Base-by-base conservation (phyloP, 92 coral and sea anemone species). In the Epizoanthus scotinus region DNA sequence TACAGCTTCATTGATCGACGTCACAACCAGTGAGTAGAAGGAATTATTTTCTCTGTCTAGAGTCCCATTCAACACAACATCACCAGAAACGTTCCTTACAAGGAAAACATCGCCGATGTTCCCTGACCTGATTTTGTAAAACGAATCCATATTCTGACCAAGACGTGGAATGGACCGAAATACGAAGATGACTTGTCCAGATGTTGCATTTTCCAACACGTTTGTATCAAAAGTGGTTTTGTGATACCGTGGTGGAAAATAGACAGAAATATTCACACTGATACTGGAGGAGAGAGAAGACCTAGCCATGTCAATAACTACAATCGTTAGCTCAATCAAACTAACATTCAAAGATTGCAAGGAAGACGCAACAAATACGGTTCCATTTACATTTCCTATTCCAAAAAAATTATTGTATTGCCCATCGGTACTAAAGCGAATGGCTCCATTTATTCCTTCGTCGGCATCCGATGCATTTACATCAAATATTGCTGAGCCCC, bases 401-500 rank as follows among this genome's bases (percentile, higher is more conserved):
- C 78, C 78, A 52, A 71, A 71, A 5, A 71, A 50, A 38, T 28
- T 1, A 26, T 52, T 49, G 54, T 53, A 71, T 71, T 80, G 57
- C 10, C 69, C 55, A 12, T 5, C 24, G 13, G 73, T 38, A 29
- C 47, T 68, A 25, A 58, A 83, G 38, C 52, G 54, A 14, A 83
- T 31, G 14, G 52, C 66, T 0, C 84, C 81, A 63, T 87, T 87
- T 28, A 28, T 66, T 12, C 81, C 87, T 1, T 19, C 47, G 20
- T 86, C 90, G 9, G 78, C 63, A 67, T 86, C 90, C 22, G 90
- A 40, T 21, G 90, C 90, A 64, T 57, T 86, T 60, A 86, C 64
- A 20, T 71, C 82, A 3, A 59, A 3, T 62, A 86, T 21, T 8
- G 78, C 67, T 58, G 78, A 74, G 27, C 86, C 90, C 58, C 57